Evolutionary conservation across 2,113 vertebrate genomes (phyloP).

Genomic region (Vulpes vulpes): DNA sequence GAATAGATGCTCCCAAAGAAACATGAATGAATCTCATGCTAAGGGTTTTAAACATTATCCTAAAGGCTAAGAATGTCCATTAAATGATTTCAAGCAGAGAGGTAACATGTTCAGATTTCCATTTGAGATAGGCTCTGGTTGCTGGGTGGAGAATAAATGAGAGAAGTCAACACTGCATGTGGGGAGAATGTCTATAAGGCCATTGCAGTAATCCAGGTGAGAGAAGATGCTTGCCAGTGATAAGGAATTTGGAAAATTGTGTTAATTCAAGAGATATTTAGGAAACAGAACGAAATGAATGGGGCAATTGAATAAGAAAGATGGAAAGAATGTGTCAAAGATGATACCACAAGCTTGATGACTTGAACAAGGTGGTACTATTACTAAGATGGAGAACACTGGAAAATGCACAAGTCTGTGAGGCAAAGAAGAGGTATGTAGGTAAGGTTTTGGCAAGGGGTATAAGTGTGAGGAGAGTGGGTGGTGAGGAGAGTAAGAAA

Average conservation of each 20-base stretch:
- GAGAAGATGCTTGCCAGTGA: background rate
- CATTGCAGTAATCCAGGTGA: background rate
- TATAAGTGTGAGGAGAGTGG: background rate
- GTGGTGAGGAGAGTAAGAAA: background rate
- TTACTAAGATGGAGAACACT: background rate
- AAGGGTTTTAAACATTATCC: background rate
- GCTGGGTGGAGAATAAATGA: background rate
- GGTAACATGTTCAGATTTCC: background rate
- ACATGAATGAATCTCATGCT: background rate
- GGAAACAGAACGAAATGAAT: background rate
- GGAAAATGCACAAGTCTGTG: background rate
- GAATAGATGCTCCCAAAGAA: background rate
- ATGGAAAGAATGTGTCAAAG: background rate
- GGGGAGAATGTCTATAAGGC: background rate
- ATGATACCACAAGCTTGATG: background rate
- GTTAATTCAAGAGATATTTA: background rate
- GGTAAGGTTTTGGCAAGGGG: background rate
- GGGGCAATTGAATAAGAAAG: background rate
- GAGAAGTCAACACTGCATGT: background rate
- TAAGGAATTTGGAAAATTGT: background rate
- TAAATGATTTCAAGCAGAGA: slow-evolving; percentile 35
- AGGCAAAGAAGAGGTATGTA: background rate
- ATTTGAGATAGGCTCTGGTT: background rate
- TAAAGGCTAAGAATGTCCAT: slow-evolving; percentile 9
- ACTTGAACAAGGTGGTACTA: background rate